Evolutionary conservation across 30 jellyfish, hydroid and myxozoan genomes (phyloP), one percentile per base, ranked within the genome.

Genomic region (Hydractinia symbiolongicarpus): DNA sequence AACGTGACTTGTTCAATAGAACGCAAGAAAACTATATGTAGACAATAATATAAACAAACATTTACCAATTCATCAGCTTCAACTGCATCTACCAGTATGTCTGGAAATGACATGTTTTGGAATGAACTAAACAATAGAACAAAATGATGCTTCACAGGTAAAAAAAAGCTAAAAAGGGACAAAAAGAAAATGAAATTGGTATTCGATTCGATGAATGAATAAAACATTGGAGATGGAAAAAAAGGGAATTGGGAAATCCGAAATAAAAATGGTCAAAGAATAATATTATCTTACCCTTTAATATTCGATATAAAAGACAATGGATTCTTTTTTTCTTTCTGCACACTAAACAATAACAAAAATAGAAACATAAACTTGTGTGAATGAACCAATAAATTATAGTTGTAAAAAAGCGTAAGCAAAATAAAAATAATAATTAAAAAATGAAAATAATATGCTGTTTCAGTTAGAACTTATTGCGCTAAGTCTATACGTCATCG

Each of bases 51-150:
- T 7, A 60, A 2, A 76, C 9, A n/a, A 10, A 53, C 3, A 14
- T 88, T 54, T 80, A 89, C 97, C 88, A 89, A 76, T 70, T 89
- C 97, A 6, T 84, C 92, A 7, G 93, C 97, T 54, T 89, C 97
- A 56, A 68, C 95, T 5, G 79, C 95, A 66, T 91, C 88, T 50
- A 83, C 92, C 9, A 90, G 77, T 4, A 89, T 89, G 17, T 89
- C 97, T 15, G 95, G 97, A 53, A 89, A 76, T 17, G 83, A 84
- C 66, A 89, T 61, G 88, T 89, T 89, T 67, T 82, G 94, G 8
- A 89, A 67, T 10, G 97, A 89, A 51, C 95, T 89, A 77, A 6
- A 80, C 62, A 17, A 72, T 11, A 68, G 50, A 72, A 53, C 30
- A 15, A 30, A 72, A 52, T 1, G 30, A 1, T 9, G 17, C 70